phyloP scores from a whole-genome alignment of 2,797 vertebrate genomes.

The Oreortyx pictus region DNA sequence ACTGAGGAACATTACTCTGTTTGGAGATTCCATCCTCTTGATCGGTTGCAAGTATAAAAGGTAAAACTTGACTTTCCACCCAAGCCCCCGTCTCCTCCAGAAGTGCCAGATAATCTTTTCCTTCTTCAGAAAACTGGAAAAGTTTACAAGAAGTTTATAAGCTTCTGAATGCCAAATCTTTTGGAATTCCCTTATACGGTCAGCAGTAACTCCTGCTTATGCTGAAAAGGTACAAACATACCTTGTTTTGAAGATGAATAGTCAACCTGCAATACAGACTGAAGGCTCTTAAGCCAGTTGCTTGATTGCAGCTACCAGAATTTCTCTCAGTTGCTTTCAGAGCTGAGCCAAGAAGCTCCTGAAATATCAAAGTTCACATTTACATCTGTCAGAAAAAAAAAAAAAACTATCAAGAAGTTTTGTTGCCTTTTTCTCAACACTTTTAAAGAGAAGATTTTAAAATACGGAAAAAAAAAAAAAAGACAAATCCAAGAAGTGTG shows the following conservation, averaged over 20 bases:
- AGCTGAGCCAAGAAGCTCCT: slow-evolving; percentile 82
- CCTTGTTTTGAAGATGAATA: slow-evolving; percentile 89
- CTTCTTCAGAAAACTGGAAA: slow-evolving; percentile 84
- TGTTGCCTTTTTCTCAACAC: neutral
- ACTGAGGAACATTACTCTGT: slow-evolving; percentile 74
- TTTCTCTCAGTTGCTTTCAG: slow-evolving; percentile 72
- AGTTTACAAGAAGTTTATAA: neutral
- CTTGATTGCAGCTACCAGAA: slow-evolving; percentile 63
- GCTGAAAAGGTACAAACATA: slow-evolving; percentile 57
- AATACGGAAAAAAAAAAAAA: neutral
- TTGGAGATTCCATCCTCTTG: slow-evolving; percentile 68
- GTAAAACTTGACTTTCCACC: slow-evolving; percentile 84
- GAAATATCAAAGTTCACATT: neutral
- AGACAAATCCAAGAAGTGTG: neutral
- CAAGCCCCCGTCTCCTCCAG: slow-evolving; percentile 85
- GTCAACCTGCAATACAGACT: slow-evolving; percentile 83
- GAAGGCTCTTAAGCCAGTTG: slow-evolving; percentile 85
- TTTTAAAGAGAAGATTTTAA: neutral
- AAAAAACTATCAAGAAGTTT: neutral
- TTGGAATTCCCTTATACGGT: neutral
- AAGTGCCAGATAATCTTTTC: slow-evolving; percentile 81
- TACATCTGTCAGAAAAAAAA: slow-evolving; percentile 3
- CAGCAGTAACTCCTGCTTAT: neutral
- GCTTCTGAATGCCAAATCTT: neutral
- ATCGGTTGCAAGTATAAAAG: slow-evolving; percentile 76